Conservation (phyloP, 2,113 vertebrate species). For the Donacobius atricapilla region DNA sequence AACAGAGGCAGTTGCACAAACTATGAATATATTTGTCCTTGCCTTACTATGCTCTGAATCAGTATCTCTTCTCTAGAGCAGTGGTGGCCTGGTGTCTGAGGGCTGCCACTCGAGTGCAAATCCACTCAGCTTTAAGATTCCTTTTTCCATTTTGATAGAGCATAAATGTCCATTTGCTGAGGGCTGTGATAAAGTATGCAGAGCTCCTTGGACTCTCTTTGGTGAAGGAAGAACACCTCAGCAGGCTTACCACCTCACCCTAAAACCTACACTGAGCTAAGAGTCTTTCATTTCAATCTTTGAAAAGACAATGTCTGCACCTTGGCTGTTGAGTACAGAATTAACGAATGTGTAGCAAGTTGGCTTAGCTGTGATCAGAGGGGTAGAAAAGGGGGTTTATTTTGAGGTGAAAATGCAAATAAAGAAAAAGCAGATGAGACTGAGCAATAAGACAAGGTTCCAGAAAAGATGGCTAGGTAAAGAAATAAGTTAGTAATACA, state of each 20-base stretch:
- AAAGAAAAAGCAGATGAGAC: conserved; percentile 59
- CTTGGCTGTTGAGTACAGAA: neutral
- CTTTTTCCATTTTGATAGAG: neutral
- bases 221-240: neutral
- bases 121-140: neutral
- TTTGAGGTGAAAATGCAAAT: conserved; percentile 35
- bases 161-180: neutral
- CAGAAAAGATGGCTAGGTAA: conserved; percentile 57
- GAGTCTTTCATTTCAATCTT: neutral
- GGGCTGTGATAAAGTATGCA: neutral
- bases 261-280: neutral
- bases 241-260: neutral
- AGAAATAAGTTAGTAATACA: conserved; percentile 39
- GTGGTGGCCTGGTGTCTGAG: neutral
- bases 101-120: neutral
- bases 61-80: neutral
- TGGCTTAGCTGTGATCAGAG: conserved; percentile 5
- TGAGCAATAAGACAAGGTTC: conserved; percentile 26
- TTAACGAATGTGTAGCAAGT: neutral
- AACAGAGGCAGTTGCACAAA: neutral
- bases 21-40: neutral
- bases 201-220: neutral
- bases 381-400: neutral
- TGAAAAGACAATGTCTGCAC: neutral
- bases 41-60: neutral